Evolutionary conservation across 2,113 vertebrate genomes (phyloP).

Genomic region (Rhinopomastus cyanomelas): DNA sequence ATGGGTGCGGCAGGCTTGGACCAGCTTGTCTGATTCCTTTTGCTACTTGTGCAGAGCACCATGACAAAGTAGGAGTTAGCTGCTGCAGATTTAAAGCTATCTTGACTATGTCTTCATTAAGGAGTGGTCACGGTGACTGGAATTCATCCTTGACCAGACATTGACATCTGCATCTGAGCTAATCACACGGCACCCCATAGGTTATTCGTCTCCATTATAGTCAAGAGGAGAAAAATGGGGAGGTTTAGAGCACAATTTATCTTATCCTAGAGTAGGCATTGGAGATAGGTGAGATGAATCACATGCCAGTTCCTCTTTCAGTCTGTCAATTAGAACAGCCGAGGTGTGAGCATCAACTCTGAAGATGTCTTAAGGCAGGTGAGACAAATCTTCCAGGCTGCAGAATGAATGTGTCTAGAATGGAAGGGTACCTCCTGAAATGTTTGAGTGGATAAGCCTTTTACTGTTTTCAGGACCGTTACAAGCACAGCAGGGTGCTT

Average conservation of each 20-base stretch:
- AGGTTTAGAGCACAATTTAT: slow-evolving; percentile 21
- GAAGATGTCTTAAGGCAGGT: not conserved
- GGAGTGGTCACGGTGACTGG: not conserved
- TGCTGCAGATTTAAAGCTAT: not conserved
- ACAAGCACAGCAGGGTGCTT: not conserved
- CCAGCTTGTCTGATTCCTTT: not conserved
- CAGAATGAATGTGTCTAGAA: not conserved
- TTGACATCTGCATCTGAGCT: slow-evolving; percentile 6
- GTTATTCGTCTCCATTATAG: slow-evolving; percentile 45
- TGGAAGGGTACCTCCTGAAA: not conserved
- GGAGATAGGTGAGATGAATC: slow-evolving; percentile 39
- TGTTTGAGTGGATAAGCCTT: not conserved
- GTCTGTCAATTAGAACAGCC: slow-evolving; percentile 3
- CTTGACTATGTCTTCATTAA: slow-evolving; percentile 30
- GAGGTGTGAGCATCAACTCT: not conserved
- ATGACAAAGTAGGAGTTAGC: not conserved
- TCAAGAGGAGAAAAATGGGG: slow-evolving; percentile 25
- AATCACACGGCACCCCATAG: not conserved
- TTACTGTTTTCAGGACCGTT: not conserved
- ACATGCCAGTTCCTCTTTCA: not conserved
- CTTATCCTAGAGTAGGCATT: slow-evolving; percentile 22
- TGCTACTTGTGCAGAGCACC: not conserved
- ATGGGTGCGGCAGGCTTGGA: not conserved
- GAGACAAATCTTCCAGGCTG: not conserved
- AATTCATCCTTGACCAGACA: slow-evolving; percentile 48